Evolutionary conservation across 2,888 invertebrate species (phyloP).

Genomic region (Thereva nobilitata): DNA sequence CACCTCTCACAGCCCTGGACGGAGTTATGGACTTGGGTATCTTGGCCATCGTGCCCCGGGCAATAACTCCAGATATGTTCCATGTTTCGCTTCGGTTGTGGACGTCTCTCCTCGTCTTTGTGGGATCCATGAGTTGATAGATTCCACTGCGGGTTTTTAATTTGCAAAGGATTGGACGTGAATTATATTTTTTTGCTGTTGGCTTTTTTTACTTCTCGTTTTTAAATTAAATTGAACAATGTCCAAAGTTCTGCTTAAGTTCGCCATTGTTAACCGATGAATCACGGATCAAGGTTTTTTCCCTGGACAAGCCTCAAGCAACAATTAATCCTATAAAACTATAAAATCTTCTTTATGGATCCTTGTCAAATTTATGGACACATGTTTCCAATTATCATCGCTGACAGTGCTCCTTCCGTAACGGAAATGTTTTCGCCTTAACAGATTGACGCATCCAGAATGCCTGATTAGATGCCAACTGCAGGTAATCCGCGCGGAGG

Average conservation of each 20-base stretch:
- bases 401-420: conserved; percentile 37
- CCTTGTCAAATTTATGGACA: not conserved
- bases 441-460: conserved; percentile 35
- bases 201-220: not conserved
- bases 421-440: conserved; percentile 41
- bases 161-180: no score
- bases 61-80: conserved; percentile 17
- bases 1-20: conserved; percentile 31
- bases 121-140: conserved; percentile 31
- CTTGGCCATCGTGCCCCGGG: conserved; percentile 25
- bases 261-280: no score
- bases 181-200: not conserved
- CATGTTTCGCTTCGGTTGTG: conserved; percentile 14
- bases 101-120: conserved; percentile 19
- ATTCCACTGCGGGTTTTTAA: conserved; percentile 7
- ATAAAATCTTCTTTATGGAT: conserved; percentile 13
- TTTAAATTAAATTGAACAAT: not conserved
- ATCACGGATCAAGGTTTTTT: no score
- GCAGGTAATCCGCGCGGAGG: conserved; percentile 2
- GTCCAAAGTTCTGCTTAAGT: no score
- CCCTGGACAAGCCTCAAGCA: no score
- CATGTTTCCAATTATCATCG: not conserved
- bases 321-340: conserved; percentile 9
- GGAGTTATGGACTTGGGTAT: conserved; percentile 28
- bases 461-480: conserved; percentile 29